A percentile compares a stretch with the other conserved stretches of the same genome.
Conservation (phyloP, 2,797 vertebrate genomes). For the Gastrophryne carolinensis region DNA sequence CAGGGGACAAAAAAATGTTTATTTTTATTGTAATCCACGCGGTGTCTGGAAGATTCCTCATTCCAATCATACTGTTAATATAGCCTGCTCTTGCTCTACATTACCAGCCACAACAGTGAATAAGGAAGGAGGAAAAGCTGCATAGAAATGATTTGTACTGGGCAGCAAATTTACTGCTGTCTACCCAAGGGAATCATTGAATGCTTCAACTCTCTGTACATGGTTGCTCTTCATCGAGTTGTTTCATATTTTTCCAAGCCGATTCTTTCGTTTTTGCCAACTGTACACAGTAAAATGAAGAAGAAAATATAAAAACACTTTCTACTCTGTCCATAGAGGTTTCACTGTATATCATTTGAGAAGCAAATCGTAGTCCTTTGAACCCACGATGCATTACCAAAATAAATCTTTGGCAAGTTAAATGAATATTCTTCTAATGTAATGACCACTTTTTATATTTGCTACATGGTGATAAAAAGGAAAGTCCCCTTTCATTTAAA, state of each 20-base stretch:
- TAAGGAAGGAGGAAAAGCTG: conserved; percentile 29
- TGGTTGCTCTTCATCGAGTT: conserved; percentile 26
- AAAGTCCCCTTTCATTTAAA: too few relatives aligned
- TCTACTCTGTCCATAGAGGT: not conserved
- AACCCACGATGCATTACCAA: not conserved
- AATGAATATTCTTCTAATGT: too few relatives aligned
- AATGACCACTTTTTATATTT: too few relatives aligned
- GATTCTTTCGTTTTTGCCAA: not conserved
- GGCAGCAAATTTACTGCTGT: conserved; percentile 1
- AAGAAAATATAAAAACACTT: not conserved
- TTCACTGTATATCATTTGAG: not conserved
- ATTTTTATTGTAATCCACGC: conserved; percentile 5
- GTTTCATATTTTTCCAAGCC: conserved; percentile 2
- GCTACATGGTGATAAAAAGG: too few relatives aligned
- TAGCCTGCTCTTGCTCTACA: conserved; percentile 12
- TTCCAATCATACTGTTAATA: conserved; percentile 39
- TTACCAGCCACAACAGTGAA: conserved; percentile 12
- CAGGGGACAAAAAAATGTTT: not conserved
- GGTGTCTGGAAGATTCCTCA: conserved; percentile 10
- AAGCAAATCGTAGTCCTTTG: not conserved
- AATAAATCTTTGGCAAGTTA: too few relatives aligned
- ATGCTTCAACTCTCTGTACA: conserved; percentile 8
- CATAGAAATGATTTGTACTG: conserved; percentile 39
- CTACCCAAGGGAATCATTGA: conserved; percentile 28
- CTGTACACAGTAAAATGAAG: conserved; percentile 10